Evolutionary conservation across 2,888 invertebrate species (phyloP).

Genomic region (Panopea generosa): DNA sequence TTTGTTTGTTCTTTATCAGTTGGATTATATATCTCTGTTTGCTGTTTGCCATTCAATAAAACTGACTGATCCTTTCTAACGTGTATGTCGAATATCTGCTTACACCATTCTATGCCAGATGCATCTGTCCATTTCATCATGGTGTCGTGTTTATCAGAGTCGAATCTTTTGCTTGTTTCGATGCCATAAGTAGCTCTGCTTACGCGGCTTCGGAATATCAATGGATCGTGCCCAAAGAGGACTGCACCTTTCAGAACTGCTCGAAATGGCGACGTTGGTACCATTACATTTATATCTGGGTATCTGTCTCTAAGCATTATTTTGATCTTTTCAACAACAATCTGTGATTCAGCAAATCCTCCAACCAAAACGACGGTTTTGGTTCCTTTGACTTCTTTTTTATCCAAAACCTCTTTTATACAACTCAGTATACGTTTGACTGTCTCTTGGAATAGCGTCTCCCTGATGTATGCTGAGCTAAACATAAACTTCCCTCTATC

Average conservation of each 20-base stretch:
- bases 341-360: conserved; percentile 48
- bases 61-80: conserved; percentile 17
- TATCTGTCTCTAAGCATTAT: conserved; percentile 20
- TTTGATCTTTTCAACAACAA: conserved; percentile 32
- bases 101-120: conserved; percentile 3
- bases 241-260: conserved; percentile 52
- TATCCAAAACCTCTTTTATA: conserved; percentile 21
- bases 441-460: conserved; percentile 36
- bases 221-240: background rate
- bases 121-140: background rate
- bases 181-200: conserved; percentile 24
- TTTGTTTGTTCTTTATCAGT: conserved; percentile 18
- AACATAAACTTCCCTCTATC: conserved; percentile 20
- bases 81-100: conserved; percentile 29
- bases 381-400: conserved; percentile 8
- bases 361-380: conserved; percentile 39
- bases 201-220: conserved; percentile 40
- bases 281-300: conserved; percentile 14
- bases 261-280: conserved; percentile 41
- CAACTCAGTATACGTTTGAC: conserved; percentile 10
- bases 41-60: background rate
- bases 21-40: conserved; percentile 4
- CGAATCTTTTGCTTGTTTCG: background rate
- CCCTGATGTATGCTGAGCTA: conserved; percentile 17
- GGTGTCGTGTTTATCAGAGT: conserved; percentile 12